These are phyloP conservation scores for Ormyrus pomaceus DNA, from an alignment of 2,888 invertebrate species.

Conservation along the genomic window DNA sequence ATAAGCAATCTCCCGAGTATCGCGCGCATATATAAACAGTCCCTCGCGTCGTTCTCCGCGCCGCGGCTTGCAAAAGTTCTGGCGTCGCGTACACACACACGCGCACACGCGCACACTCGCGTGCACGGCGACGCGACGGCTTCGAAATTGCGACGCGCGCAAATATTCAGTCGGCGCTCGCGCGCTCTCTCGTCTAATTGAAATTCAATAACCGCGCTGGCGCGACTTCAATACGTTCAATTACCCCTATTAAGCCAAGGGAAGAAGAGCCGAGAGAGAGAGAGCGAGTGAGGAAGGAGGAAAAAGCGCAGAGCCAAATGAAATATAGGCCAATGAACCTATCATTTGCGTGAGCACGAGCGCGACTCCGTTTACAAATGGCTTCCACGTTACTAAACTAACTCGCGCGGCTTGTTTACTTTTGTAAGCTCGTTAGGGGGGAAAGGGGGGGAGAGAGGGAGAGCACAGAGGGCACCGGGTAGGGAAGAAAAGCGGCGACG, in stretches of 20 bases:
- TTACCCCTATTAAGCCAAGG: constrained; percentile 27
- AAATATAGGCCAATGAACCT: constrained; percentile 54
- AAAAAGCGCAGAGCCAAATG: constrained; percentile 15
- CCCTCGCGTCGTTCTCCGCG: no score
- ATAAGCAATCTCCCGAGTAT: not conserved
- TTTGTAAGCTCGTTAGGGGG: constrained; percentile 51
- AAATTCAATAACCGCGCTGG: constrained; percentile 43
- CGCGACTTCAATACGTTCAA: constrained; percentile 42
- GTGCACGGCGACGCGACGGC: no score
- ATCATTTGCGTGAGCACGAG: constrained; percentile 40
- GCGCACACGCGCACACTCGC: no score
- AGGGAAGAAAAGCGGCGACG: not conserved
- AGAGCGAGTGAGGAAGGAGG: not conserved
- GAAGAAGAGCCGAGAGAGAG: not conserved
- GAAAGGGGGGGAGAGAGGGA: not conserved
- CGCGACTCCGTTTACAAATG: constrained; percentile 53
- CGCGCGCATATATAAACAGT: not conserved
- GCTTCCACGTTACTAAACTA: constrained; percentile 55
- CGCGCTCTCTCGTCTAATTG: constrained; percentile 22
- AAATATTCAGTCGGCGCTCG: not conserved
- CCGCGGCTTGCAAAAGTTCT: no score
- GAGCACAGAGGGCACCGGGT: no score
- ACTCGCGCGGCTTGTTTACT: constrained; percentile 56
- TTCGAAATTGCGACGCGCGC: not conserved
- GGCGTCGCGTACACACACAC: no score